Evolutionary conservation across 2,888 invertebrate genomes (phyloP).

Genomic region (Drepanosiphum platanoidis): DNA sequence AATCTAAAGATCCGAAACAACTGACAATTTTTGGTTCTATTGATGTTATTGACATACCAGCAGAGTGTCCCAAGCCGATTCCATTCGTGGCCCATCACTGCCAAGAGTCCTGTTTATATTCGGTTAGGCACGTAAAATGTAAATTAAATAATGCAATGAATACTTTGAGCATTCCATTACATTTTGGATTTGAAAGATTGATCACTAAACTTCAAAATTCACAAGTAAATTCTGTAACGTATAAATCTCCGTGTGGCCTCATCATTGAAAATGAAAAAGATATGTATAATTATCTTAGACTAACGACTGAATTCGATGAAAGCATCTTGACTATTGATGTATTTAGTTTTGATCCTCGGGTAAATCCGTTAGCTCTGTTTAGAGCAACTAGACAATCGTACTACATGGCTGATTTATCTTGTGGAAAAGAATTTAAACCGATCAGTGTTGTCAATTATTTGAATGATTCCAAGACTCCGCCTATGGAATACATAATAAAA

Average conservation of each 20-base stretch:
- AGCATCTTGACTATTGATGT: slow-evolving; percentile 86
- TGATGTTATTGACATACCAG: background rate
- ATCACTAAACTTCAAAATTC: background rate
- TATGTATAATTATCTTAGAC: slow-evolving; percentile 80
- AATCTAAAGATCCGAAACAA: background rate
- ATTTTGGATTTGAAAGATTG: slow-evolving; percentile 77
- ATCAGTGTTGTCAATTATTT: slow-evolving; percentile 92
- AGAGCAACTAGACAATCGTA: slow-evolving; percentile 71
- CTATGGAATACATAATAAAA: slow-evolving; percentile 86
- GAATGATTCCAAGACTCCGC: slow-evolving; percentile 82
- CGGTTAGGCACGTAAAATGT: slow-evolving; percentile 69
- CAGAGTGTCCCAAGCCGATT: background rate
- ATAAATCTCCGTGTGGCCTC: slow-evolving; percentile 84
- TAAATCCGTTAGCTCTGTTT: slow-evolving; percentile 87
- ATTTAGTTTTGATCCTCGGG: slow-evolving; percentile 85
- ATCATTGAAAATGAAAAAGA: slow-evolving; percentile 80
- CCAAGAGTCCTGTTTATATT: slow-evolving; percentile 68
- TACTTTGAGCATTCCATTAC: slow-evolving; percentile 83
- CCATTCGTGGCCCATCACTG: slow-evolving; percentile 74
- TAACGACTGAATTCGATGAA: slow-evolving; percentile 69
- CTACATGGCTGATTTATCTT: slow-evolving; percentile 74
- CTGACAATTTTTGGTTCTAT: background rate
- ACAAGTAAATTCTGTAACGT: slow-evolving; percentile 67
- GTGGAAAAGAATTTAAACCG: slow-evolving; percentile 87
- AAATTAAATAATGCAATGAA: slow-evolving; percentile 78